phyloP scores from a whole-genome alignment of 2,888 invertebrate species.

The Alcis repandata region DNA sequence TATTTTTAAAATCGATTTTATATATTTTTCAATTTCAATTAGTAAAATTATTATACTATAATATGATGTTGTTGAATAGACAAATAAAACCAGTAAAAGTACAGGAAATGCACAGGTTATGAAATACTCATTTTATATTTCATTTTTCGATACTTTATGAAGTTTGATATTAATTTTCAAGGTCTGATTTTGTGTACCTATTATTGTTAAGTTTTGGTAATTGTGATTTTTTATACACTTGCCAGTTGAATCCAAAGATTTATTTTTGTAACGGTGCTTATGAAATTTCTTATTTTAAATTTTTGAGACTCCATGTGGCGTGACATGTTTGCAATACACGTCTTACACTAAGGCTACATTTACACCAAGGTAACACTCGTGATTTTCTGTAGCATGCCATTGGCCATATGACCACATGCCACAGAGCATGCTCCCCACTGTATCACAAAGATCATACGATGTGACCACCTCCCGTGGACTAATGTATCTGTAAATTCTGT shows the following conservation, averaged over 20 bases:
- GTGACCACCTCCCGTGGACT: background rate
- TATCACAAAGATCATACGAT: background rate
- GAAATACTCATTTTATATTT: slow-evolving; percentile 57
- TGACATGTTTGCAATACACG: background rate
- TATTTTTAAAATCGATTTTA: slow-evolving; percentile 4
- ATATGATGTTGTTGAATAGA: background rate
- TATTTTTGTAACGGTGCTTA: slow-evolving; percentile 65
- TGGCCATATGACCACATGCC: background rate
- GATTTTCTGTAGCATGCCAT: background rate
- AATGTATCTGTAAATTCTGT: too few relatives aligned
- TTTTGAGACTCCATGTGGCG: slow-evolving; percentile 17
- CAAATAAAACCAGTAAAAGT: slow-evolving; percentile 16
- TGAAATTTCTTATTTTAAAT: slow-evolving; percentile 42
- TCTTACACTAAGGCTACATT: background rate
- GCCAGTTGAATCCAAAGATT: slow-evolving; percentile 80
- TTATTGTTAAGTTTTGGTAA: slow-evolving; percentile 66
- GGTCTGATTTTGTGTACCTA: slow-evolving; percentile 63
- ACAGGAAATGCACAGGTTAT: slow-evolving; percentile 45
- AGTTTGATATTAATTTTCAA: slow-evolving; percentile 67
- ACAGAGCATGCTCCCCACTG: too few relatives aligned
- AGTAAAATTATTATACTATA: background rate
- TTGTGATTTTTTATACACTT: slow-evolving; percentile 67
- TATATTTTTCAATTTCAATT: slow-evolving; percentile 11
- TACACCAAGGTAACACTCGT: background rate
- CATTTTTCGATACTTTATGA: slow-evolving; percentile 53